Conservation (phyloP, 1,140 invertebrate species). For the Pseudoatta argentina region DNA sequence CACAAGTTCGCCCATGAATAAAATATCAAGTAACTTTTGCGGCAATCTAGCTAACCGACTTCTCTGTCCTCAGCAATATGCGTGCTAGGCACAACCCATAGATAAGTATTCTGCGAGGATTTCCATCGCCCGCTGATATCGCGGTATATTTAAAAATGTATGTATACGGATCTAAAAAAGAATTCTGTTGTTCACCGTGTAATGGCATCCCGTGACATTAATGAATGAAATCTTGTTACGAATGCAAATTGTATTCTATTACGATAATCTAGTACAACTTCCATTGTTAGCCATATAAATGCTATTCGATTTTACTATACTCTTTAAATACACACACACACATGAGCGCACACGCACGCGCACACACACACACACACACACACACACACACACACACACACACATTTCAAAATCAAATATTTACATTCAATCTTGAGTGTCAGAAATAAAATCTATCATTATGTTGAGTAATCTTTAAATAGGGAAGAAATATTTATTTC, state of each 20-base stretch:
- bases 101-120: conserved; percentile 24
- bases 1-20: conserved; percentile 80
- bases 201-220: conserved; percentile 28
- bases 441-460: not conserved
- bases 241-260: conserved; percentile 10
- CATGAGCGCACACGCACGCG: too few species aligned
- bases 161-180: not conserved
- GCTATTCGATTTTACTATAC: not conserved
- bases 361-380: too few species aligned
- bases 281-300: conserved; percentile 1
- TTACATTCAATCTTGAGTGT: not conserved
- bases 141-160: conserved; percentile 8
- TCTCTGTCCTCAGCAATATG: conserved; percentile 43
- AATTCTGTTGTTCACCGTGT: not conserved
- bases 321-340: too few species aligned
- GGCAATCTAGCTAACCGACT: conserved; percentile 50
- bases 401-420: not conserved
- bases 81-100: conserved; percentile 32
- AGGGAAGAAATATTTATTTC: not conserved
- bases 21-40: conserved; percentile 77
- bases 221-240: not conserved
- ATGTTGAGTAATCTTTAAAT: not conserved
- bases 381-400: too few species aligned
- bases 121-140: not conserved
- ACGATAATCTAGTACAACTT: conserved; percentile 7